These are phyloP conservation scores for Alligator mississippiensis DNA, from an alignment of 2,113 vertebrate species.

Conservation along the genomic window DNA sequence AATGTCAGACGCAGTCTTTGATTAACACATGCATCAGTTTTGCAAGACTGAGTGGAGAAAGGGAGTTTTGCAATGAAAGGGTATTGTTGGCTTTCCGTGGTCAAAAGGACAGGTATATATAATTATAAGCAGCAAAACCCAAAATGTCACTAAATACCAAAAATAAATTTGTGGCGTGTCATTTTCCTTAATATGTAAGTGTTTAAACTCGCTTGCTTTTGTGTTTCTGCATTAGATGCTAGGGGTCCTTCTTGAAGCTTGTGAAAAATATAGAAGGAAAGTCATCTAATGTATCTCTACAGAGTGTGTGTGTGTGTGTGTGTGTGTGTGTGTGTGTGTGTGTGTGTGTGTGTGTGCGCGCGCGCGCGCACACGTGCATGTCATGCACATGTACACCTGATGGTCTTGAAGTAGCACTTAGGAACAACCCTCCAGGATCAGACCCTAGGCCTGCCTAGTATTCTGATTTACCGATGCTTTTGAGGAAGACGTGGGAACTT, in stretches of 20 bases:
- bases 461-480: not conserved
- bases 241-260: not conserved
- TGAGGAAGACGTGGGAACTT: constrained; percentile 43
- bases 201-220: not conserved
- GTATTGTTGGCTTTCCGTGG: not conserved
- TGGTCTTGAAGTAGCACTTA: not conserved
- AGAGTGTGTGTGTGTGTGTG: not conserved
- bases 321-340: not conserved
- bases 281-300: not conserved
- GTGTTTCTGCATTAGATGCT: not conserved
- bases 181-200: not conserved
- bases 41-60: not conserved
- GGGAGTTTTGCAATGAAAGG: not conserved
- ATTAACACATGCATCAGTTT: not conserved
- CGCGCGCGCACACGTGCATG: not conserved
- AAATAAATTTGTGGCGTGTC: not conserved
- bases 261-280: not conserved
- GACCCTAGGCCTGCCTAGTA: not conserved
- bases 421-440: not conserved
- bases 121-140: not conserved
- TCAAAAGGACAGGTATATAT: not conserved
- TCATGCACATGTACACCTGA: not conserved
- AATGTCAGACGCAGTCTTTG: constrained; percentile 44
- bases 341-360: not conserved
- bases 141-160: not conserved